Conservation (phyloP, 2,113 vertebrate genomes). For the Chionis minor region DNA sequence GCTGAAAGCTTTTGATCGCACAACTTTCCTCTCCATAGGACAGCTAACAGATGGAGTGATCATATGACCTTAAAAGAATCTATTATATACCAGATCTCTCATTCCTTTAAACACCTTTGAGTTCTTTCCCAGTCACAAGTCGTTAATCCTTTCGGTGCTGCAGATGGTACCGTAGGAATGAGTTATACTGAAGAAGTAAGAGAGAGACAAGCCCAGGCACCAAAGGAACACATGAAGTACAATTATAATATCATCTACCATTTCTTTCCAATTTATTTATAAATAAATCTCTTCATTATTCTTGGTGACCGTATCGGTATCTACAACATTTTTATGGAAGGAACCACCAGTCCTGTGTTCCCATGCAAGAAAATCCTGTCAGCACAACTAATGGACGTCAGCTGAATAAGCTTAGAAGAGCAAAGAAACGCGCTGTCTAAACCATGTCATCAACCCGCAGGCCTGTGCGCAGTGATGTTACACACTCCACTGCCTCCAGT, state of each 20-base stretch:
- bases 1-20: background rate
- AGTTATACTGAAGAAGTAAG: background rate
- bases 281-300: background rate
- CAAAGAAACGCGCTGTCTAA: constrained; percentile 70
- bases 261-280: background rate
- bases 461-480: constrained; percentile 58
- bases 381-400: constrained; percentile 67
- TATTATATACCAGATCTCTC: background rate
- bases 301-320: background rate
- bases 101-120: background rate
- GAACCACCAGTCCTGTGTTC: constrained; percentile 30
- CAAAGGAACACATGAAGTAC: background rate
- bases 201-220: background rate
- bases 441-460: constrained; percentile 61
- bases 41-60: background rate
- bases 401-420: constrained; percentile 61
- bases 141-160: background rate
- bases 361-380: constrained; percentile 64
- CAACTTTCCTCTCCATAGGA: background rate
- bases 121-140: constrained; percentile 5
- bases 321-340: background rate
- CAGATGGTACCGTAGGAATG: background rate
- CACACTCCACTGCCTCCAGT: constrained; percentile 62
- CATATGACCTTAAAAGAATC: background rate
- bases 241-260: background rate